Evolutionary conservation across 30 jellyfish, hydroid and myxozoan species (phyloP).

Genomic region (Morbakka virulenta): DNA sequence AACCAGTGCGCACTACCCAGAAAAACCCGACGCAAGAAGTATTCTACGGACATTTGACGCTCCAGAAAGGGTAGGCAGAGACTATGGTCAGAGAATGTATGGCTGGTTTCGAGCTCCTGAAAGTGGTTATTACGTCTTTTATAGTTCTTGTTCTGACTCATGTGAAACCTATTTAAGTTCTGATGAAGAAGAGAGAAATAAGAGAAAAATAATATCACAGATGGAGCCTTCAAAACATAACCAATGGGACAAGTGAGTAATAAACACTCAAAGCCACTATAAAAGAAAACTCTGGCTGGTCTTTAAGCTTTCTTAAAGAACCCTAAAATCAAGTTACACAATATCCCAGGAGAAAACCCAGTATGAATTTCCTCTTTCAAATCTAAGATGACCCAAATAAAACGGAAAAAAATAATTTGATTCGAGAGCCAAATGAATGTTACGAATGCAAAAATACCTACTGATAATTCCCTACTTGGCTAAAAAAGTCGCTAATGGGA

Average conservation of each 20-base stretch:
- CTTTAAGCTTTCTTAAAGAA: too few relatives aligned
- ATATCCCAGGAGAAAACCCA: too few relatives aligned
- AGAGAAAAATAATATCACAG: slow-evolving; percentile 87
- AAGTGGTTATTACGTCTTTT: slow-evolving; percentile 80
- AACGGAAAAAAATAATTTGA: too few relatives aligned
- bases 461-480: too few relatives aligned
- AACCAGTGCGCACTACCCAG: slow-evolving; percentile 86
- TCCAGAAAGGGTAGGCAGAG: slow-evolving; percentile 77
- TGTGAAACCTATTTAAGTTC: slow-evolving; percentile 86
- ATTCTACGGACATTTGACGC: slow-evolving; percentile 85
- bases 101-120: slow-evolving; percentile 99
- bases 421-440: too few relatives aligned
- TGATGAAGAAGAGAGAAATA: slow-evolving; percentile 75
- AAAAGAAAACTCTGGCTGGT: too few relatives aligned
- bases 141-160: slow-evolving; percentile 91
- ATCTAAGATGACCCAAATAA: too few relatives aligned
- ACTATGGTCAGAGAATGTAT: slow-evolving; percentile 86
- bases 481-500: too few relatives aligned
- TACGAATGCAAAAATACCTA: too few relatives aligned
- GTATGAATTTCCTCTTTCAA: too few relatives aligned
- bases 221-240: slow-evolving; percentile 87
- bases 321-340: too few relatives aligned
- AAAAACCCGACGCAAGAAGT: slow-evolving; percentile 85
- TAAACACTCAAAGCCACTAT: too few relatives aligned
- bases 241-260: slow-evolving; percentile 82